A percentile compares a stretch with the other conserved stretches of the same genome.
phyloP scores from a whole-genome alignment of 2,113 vertebrate species.

The Narcine bancroftii region DNA sequence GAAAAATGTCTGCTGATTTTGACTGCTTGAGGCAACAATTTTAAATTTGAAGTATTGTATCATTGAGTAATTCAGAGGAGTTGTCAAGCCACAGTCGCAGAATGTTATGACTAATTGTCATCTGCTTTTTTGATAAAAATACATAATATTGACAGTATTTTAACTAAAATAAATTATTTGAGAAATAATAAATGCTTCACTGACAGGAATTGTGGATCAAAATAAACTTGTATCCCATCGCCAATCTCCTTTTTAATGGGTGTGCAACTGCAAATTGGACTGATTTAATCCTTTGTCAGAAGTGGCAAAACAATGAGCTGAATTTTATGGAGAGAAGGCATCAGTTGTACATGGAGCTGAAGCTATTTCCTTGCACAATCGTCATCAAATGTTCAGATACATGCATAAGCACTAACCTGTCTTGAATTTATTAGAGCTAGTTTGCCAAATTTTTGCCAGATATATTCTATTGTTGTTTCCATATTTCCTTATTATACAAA shows the following conservation, averaged over 20 bases:
- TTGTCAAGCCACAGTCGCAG: neutral
- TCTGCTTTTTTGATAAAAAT: neutral
- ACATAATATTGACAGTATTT: no score
- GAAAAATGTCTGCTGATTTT: neutral
- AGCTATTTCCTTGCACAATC: no score
- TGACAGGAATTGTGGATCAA: slow-evolving; percentile 78
- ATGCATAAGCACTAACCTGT: no score
- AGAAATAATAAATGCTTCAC: no score
- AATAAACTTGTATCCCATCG: slow-evolving; percentile 71
- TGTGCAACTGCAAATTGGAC: slow-evolving; percentile 65
- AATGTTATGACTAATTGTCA: neutral
- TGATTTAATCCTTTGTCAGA: slow-evolving; percentile 2
- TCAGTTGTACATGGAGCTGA: no score
- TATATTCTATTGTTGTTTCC: no score
- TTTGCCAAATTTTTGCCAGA: no score
- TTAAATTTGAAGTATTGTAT: neutral
- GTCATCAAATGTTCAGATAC: no score
- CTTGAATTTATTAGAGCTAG: no score
- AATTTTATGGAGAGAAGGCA: no score
- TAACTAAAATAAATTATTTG: no score
- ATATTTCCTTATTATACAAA: no score
- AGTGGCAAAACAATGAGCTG: neutral
- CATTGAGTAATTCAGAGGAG: neutral
- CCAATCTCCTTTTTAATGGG: slow-evolving; percentile 63
- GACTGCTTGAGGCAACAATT: neutral